A percentile compares a stretch with the other conserved stretches of the same genome.
These are phyloP conservation scores for Hypsibius dujardini DNA, from an alignment of 1,140 invertebrate genomes.

Conservation along the genomic window DNA sequence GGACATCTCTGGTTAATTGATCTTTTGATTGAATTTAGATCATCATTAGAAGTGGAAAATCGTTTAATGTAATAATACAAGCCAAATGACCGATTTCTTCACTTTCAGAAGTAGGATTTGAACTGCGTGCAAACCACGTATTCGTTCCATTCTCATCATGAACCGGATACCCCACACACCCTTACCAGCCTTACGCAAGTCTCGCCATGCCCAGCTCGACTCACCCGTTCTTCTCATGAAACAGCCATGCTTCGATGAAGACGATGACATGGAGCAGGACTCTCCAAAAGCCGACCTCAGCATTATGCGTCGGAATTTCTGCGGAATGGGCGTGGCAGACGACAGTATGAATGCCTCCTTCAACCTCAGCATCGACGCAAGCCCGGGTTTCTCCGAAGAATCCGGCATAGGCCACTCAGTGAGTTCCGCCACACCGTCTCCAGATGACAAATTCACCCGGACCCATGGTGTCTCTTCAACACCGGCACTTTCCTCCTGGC, in stretches of 20 bases:
- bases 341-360: neutral
- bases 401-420: neutral
- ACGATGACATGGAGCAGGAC: neutral
- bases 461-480: neutral
- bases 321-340: neutral
- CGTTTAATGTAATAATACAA: too few species aligned
- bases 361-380: neutral
- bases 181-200: too few species aligned
- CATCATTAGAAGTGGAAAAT: too few species aligned
- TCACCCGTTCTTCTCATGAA: neutral
- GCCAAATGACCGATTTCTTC: too few species aligned
- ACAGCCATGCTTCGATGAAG: conserved; percentile 9
- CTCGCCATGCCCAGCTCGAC: too few species aligned
- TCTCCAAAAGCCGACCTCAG: neutral
- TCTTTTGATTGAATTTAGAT: too few species aligned
- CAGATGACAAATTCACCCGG: neutral
- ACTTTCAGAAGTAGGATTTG: too few species aligned
- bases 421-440: too few species aligned
- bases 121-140: too few species aligned
- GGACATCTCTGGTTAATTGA: too few species aligned
- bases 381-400: neutral
- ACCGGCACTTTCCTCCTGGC: neutral
- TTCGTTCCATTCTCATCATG: too few species aligned
- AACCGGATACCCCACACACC: too few species aligned
- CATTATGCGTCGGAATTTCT: neutral